Base-by-base conservation (phyloP, 2,888 invertebrate genomes). In the Micoletzkya japonica region DNA sequence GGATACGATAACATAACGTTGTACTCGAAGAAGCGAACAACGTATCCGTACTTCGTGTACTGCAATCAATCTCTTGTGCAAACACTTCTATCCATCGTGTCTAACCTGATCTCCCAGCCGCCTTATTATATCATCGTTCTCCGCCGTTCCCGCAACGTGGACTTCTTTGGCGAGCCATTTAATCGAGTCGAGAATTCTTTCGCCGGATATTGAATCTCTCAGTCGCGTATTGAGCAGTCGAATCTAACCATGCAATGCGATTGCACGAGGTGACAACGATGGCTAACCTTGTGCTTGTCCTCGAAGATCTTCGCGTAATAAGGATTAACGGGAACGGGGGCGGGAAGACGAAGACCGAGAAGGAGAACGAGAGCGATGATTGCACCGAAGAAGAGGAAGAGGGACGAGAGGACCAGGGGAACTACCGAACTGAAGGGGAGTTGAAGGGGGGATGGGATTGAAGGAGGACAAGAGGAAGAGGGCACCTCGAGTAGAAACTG, bases 141-240 rank as follows among this genome's bases (percentile, higher is more conserved):
- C 84, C 10, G 58, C 26, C 0, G 81, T 82, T 20, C 84, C 84
- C 2, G 84, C 77, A 30, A 83, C 75, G 70, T 84, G 84, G 1
- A 80, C 67, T 24, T 71, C 61, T 20, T 75, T 71, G 7, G 81
- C 70, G 28, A 84, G 50, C 76, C 75, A 77, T 39, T 74, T 39
- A n/a, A 68, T 68, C 1, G 57, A 58, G 24, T 57, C 57, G n/a
- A 68, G 49, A 30, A 68, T 68, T 7, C 58, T 28, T 7, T 34
- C 49, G 57, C 68, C 68, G 17, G 57, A 39, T 1, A 68, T 58
- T 44, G 30, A 37, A 17, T 58, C 34, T 57, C 58, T 57, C 39
- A 68, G 10, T 30, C 32, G 44, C 6, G 20, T 34, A 0, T 58
- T 58, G 14, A 58, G 30, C 24, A 57, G 6, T 10, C 50, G 52